Percentiles rank a stretch among this genome's conserved stretches.
phyloP scores from a whole-genome alignment of 2,888 invertebrate genomes.

The Dascillus cervinus region DNA sequence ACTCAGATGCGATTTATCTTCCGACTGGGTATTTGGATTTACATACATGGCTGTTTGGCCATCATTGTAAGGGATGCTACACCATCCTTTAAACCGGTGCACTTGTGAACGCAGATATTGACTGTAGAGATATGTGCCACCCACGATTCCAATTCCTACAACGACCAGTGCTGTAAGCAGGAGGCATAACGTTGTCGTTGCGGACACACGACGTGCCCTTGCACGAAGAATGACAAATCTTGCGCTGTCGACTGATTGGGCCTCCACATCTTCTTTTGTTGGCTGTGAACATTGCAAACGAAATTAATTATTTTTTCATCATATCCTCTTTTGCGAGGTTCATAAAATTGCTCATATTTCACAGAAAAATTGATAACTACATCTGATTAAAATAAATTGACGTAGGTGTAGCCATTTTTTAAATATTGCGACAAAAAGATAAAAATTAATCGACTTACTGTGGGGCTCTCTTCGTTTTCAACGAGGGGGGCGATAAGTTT shows the following conservation, averaged over 20 bases:
- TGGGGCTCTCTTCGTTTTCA: conserved; percentile 42
- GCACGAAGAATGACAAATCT: conserved; percentile 42
- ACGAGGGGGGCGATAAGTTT: conserved; percentile 60
- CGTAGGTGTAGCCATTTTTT: conserved; percentile 10
- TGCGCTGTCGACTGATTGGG: conserved; percentile 31
- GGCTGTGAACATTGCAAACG: too few species aligned
- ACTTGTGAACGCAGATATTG: conserved; percentile 59
- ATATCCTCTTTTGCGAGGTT: too few species aligned
- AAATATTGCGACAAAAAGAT: conserved; percentile 2
- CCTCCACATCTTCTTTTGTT: conserved; percentile 41
- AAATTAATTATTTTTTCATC: too few species aligned
- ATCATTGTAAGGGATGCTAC: conserved; percentile 54
- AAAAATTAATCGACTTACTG: conserved; percentile 30
- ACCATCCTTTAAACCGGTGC: conserved; percentile 61
- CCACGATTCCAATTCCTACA: conserved; percentile 60
- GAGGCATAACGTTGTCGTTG: conserved; percentile 58
- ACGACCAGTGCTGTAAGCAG: conserved; percentile 62
- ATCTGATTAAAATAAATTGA: too few species aligned
- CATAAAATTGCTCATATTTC: too few species aligned
- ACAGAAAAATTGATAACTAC: too few species aligned
- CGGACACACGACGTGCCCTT: conserved; percentile 49
- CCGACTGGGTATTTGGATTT: conserved; percentile 6
- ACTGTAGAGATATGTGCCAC: conserved; percentile 69
- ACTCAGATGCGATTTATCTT: conserved; percentile 7
- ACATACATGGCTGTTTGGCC: conserved; percentile 22